Conservation (phyloP, 2,113 vertebrate genomes). For the Psilopogon haemacephalus region DNA sequence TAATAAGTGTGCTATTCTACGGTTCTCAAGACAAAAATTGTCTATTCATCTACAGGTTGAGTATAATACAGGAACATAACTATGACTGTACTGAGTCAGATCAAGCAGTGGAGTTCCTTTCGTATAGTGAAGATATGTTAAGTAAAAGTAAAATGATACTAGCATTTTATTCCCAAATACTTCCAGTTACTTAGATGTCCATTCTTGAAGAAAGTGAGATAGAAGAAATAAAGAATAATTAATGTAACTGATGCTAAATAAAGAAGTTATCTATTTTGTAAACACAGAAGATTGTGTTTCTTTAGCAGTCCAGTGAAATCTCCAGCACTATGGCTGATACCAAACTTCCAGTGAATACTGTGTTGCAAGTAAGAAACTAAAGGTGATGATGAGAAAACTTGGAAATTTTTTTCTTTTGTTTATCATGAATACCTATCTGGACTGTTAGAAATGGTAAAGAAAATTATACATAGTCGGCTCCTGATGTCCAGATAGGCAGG, state of each 20-base stretch:
- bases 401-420: not conserved
- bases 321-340: not conserved
- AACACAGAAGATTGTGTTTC: not conserved
- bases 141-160: not conserved
- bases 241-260: not conserved
- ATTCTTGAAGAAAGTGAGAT: not conserved
- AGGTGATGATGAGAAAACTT: not conserved
- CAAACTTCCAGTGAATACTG: not conserved
- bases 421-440: rapidly evolving
- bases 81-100: not conserved
- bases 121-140: rapidly evolving
- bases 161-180: not conserved
- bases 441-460: not conserved
- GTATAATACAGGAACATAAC: not conserved
- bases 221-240: not conserved
- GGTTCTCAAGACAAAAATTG: not conserved
- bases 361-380: not conserved
- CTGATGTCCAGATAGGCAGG: not conserved
- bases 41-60: not conserved
- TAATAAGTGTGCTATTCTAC: not conserved
- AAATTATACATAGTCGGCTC: not conserved
- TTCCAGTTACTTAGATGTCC: not conserved
- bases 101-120: not conserved
- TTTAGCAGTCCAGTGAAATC: not conserved
- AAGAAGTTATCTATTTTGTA: not conserved